phyloP scores from a whole-genome alignment of 2,113 vertebrate species.

The Chloropsis hardwickii region DNA sequence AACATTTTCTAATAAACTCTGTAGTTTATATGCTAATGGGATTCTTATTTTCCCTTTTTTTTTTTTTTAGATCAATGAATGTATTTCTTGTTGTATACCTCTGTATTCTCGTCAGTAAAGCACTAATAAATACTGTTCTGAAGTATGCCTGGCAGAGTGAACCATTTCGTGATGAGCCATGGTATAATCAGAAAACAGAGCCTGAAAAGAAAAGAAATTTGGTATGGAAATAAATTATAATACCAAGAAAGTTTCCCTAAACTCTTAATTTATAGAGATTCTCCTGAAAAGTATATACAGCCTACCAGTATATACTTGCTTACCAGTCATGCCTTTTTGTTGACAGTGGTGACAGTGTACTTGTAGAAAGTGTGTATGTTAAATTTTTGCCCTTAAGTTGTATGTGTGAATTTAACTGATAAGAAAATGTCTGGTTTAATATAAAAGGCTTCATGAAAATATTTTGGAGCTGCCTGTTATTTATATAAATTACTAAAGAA shows the following conservation, averaged over 20 bases:
- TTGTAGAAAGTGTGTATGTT: not conserved
- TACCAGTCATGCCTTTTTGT: not conserved
- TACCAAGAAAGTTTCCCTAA: not conserved
- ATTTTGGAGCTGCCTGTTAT: not conserved
- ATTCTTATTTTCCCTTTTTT: not conserved
- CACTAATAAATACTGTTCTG: conserved; percentile 87
- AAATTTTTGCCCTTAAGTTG: not conserved
- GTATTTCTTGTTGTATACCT: conserved; percentile 93
- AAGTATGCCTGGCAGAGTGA: conserved; percentile 94
- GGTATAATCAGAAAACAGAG: conserved; percentile 91
- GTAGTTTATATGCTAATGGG: not conserved
- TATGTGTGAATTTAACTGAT: not conserved
- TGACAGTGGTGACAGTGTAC: not conserved
- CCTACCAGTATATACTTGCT: not conserved
- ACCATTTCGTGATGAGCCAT: conserved; percentile 86
- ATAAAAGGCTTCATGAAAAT: not conserved
- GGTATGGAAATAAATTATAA: conserved; percentile 67
- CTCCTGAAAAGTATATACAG: not conserved
- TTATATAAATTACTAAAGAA: not conserved
- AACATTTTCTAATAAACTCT: not conserved
- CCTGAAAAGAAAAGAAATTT: conserved; percentile 83
- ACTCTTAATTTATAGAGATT: not conserved
- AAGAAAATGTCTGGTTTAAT: not conserved
- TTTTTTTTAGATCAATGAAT: conserved; percentile 89
- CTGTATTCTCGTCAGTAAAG: conserved; percentile 94